These are phyloP conservation scores for Rhodinocichla rosea DNA, from an alignment of 2,113 vertebrate genomes.

Conservation along the genomic window DNA sequence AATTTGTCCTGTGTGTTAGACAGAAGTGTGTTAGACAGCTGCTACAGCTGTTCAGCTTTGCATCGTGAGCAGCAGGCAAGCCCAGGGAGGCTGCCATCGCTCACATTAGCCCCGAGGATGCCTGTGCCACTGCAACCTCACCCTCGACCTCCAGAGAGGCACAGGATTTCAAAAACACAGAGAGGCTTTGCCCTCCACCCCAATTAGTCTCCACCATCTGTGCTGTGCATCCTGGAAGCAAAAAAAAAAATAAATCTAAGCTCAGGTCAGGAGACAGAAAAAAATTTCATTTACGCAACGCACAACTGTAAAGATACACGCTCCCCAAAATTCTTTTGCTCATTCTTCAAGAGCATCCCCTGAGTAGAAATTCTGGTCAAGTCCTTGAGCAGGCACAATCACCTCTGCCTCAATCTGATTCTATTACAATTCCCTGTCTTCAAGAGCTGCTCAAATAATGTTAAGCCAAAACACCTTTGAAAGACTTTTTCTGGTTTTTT, in stretches of 20 bases:
- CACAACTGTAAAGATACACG: background rate
- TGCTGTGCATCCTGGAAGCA: background rate
- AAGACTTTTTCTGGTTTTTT: background rate
- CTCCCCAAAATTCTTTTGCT: background rate
- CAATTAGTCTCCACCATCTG: conserved; percentile 31
- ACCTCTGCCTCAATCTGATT: background rate
- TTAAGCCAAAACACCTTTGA: background rate
- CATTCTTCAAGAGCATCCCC: background rate
- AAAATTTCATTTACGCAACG: background rate
- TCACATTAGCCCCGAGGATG: background rate
- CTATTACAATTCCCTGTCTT: background rate
- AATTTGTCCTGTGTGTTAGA: background rate
- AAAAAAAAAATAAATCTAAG: background rate
- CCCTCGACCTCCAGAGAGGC: background rate
- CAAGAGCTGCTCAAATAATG: background rate
- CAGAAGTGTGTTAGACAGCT: background rate
- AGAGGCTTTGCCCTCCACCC: background rate
- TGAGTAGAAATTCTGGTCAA: background rate
- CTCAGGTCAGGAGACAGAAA: background rate
- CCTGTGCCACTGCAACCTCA: background rate
- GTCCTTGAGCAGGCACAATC: background rate
- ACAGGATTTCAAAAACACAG: background rate
- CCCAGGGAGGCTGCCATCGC: rapidly evolving
- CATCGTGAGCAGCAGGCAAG: background rate
- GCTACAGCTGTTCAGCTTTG: background rate